Evolutionary conservation across 2,888 invertebrate species (phyloP), one percentile per base, ranked within the genome.

Genomic region (Corythucha ciliata): DNA sequence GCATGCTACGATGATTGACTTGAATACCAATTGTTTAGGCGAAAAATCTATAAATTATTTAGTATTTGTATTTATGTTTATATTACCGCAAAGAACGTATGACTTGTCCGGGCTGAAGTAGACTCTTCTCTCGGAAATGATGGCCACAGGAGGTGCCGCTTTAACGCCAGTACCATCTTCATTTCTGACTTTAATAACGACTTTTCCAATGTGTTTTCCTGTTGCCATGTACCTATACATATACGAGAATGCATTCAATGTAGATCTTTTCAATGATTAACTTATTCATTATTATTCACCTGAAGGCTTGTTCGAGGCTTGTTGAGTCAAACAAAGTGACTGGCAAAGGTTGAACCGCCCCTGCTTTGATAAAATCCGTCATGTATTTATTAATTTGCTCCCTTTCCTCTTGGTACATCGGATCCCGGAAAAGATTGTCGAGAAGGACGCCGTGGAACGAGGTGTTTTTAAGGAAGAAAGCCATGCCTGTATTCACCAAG

Each of bases 131-230:
- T 90, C 78, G 10, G 94, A 92, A 21, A 78, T 71, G 21, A 92
- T 78, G 54, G 42, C 57, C 39, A 69, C 66, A 1, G 70, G 61
- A n/a, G n/a, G n/a, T n/a, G n/a, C n/a, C n/a, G n/a, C n/a, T n/a
- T n/a, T n/a, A n/a, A n/a, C n/a, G n/a, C n/a, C n/a, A n/a, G n/a
- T n/a, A n/a, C n/a, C n/a, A 67, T 90, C 89, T 69, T 92, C 92
- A 24, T 84, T 80, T 56, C 89, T 78, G 52, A 96, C 82, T 70
- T 92, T 86, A 59, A 97, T 70, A 44, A 96, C 69, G 45, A 97
- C 96, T 75, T 97, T 97, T 61, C 97, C 97, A 63, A 96, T 91
- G 70, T 97, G 97, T 68, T 90, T 92, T 55, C 97, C 97, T 7
- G 90, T 83, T 14, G 94, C 96, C 92, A 97, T 96, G 71, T 77